Evolutionary conservation across 1,140 invertebrate species (phyloP).

Genomic region (Nebria ingens): DNA sequence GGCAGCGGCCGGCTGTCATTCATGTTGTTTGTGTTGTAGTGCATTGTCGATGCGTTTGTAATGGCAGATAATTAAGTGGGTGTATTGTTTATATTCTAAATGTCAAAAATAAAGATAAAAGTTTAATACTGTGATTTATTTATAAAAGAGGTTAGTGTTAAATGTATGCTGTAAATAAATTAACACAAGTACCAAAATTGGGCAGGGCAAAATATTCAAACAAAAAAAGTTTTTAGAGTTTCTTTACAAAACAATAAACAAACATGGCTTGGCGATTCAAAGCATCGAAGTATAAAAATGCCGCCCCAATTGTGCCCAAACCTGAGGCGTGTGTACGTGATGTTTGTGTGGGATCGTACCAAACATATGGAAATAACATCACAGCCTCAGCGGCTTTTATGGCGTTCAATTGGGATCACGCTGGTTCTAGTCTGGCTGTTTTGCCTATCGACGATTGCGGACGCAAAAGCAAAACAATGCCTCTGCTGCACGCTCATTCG

Average conservation of each 20-base stretch:
- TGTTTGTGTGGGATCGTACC: conserved; percentile 79
- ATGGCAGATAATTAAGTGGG: background rate
- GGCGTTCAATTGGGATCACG: conserved; percentile 85
- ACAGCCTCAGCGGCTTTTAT: conserved; percentile 84
- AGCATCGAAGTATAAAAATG: conserved; percentile 95
- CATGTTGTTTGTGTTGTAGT: conserved; percentile 2
- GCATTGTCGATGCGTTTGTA: background rate
- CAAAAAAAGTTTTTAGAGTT: background rate
- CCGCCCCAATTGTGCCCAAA: conserved; percentile 83
- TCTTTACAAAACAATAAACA: conserved; percentile 14
- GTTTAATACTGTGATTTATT: background rate
- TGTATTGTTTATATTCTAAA: conserved; percentile 5
- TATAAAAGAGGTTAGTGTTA: background rate
- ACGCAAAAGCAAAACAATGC: conserved; percentile 74
- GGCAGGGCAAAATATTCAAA: background rate
- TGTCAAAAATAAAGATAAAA: background rate
- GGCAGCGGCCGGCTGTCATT: conserved; percentile 4
- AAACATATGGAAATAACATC: conserved; percentile 89
- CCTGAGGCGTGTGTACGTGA: conserved; percentile 83
- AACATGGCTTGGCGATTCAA: conserved; percentile 91
- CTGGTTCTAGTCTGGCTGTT: conserved; percentile 76
- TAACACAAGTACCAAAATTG: background rate
- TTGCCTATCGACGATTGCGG: conserved; percentile 77
- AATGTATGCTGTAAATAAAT: background rate
- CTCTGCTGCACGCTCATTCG: conserved; percentile 69